Conservation (phyloP, 2,113 vertebrate genomes). For the Tachysurus fulvidraco region DNA sequence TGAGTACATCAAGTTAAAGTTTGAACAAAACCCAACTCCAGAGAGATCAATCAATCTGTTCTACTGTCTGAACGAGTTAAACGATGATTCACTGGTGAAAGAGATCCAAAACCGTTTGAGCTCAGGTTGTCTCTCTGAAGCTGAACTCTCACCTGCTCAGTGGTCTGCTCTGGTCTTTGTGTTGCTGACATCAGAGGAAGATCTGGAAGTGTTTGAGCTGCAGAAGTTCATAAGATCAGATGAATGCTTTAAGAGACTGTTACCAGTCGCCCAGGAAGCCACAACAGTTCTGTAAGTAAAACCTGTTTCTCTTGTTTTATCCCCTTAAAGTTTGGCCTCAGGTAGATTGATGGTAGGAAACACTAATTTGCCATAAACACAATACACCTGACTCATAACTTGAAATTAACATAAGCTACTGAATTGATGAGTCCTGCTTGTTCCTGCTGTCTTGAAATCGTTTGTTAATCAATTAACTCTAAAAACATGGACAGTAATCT, state of each 20-base stretch:
- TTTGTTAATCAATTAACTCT: too few species aligned
- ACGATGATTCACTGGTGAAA: conserved; percentile 36
- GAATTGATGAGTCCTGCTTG: too few species aligned
- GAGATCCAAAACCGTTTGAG: conserved; percentile 17
- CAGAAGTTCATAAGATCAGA: conserved; percentile 38
- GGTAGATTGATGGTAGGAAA: background rate
- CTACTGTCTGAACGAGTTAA: conserved; percentile 42
- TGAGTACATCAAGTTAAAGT: conserved; percentile 25
- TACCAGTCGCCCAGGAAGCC: background rate
- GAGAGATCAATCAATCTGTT: conserved; percentile 35
- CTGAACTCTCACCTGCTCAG: conserved; percentile 27
- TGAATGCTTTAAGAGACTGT: conserved; percentile 8
- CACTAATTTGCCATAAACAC: background rate
- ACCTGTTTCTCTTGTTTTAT: background rate
- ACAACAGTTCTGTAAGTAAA: conserved; percentile 40
- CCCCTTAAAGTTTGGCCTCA: background rate
- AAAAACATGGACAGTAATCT: too few species aligned
- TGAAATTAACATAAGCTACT: background rate
- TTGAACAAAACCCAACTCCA: conserved; percentile 13
- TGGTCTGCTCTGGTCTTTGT: conserved; percentile 43
- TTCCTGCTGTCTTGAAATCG: too few species aligned
- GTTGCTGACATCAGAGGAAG: conserved; percentile 43
- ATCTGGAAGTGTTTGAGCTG: conserved; percentile 38
- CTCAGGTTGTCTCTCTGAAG: conserved; percentile 17
- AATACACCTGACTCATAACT: background rate